Conservation (phyloP, 2,113 vertebrate species). For the Larimichthys polyactis region DNA sequence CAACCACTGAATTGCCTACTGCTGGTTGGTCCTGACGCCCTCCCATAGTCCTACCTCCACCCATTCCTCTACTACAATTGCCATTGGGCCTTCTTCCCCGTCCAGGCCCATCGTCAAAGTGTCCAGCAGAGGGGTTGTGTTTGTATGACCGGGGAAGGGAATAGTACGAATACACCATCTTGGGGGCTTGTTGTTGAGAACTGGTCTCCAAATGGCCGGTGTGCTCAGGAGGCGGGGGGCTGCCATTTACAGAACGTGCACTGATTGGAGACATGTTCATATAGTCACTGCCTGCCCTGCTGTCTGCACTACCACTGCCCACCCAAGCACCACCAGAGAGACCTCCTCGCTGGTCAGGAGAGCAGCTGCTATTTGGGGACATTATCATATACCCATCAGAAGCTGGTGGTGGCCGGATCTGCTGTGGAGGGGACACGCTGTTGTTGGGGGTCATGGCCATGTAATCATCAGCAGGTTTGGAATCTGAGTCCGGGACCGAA, state of each 20-base stretch:
- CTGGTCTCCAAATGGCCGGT: conserved; percentile 59
- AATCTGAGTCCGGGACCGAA: conserved; percentile 74
- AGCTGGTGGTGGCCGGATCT: conserved; percentile 75
- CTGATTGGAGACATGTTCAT: conserved; percentile 89
- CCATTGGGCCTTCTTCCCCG: conserved; percentile 74
- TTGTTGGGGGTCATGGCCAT: conserved; percentile 86
- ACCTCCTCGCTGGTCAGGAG: conserved; percentile 83
- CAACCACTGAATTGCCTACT: conserved; percentile 39
- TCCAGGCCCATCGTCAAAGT: conserved; percentile 76
- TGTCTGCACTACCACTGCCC: conserved; percentile 80
- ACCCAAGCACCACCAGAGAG: conserved; percentile 71
- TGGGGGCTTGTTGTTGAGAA: conserved; percentile 77
- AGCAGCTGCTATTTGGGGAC: conserved; percentile 86
- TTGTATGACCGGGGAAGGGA: conserved; percentile 86
- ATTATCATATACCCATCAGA: conserved; percentile 88
- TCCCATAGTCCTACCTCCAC: conserved; percentile 49
- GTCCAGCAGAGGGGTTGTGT: conserved; percentile 72
- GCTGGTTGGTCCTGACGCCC: conserved; percentile 60
- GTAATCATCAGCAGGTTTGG: conserved; percentile 83
- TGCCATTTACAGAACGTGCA: conserved; percentile 79
- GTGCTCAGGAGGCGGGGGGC: conserved; percentile 75
- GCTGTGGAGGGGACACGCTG: conserved; percentile 85
- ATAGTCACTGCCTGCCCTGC: conserved; percentile 83
- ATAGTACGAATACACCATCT: conserved; percentile 85
- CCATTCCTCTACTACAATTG: conserved; percentile 58